A percentile compares a stretch with the other conserved stretches of the same genome.
phyloP scores from a whole-genome alignment of 2,888 invertebrate species.

The Laspeyria flexula region DNA sequence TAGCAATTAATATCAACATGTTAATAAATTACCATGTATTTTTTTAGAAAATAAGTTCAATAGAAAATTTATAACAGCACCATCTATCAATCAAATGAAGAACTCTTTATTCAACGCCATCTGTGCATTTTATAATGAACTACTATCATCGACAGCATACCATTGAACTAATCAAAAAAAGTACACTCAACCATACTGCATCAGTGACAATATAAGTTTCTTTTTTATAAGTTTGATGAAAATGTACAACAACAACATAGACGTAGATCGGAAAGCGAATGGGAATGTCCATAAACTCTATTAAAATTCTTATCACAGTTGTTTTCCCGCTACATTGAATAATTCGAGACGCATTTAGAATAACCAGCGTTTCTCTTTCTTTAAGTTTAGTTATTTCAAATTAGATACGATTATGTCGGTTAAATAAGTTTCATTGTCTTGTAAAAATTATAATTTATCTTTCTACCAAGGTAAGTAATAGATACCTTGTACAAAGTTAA shows the following conservation, averaged over 20 bases:
- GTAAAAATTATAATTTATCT: too few species aligned
- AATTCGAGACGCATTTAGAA: conserved; percentile 63
- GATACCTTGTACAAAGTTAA: too few species aligned
- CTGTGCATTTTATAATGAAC: conserved; percentile 54
- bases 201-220: too few species aligned
- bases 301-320: conserved; percentile 60
- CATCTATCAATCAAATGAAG: conserved; percentile 53
- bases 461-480: too few species aligned
- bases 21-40: conserved; percentile 4
- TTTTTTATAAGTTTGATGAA: too few species aligned
- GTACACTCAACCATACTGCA: too few species aligned
- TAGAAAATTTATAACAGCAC: conserved; percentile 23
- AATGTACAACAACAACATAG: conserved; percentile 17
- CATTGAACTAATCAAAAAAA: not conserved
- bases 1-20: conserved; percentile 3
- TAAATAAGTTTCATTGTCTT: too few species aligned
- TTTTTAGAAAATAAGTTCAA: too few species aligned
- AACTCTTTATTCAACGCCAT: conserved; percentile 59
- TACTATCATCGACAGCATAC: conserved; percentile 21
- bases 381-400: conserved; percentile 31
- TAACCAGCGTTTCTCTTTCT: conserved; percentile 59
- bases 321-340: conserved; percentile 65
- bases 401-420: too few species aligned
- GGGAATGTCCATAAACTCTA: conserved; percentile 48
- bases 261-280: conserved; percentile 56